Conservation (phyloP, 2,113 vertebrate genomes). For the Phrynosoma platyrhinos region DNA sequence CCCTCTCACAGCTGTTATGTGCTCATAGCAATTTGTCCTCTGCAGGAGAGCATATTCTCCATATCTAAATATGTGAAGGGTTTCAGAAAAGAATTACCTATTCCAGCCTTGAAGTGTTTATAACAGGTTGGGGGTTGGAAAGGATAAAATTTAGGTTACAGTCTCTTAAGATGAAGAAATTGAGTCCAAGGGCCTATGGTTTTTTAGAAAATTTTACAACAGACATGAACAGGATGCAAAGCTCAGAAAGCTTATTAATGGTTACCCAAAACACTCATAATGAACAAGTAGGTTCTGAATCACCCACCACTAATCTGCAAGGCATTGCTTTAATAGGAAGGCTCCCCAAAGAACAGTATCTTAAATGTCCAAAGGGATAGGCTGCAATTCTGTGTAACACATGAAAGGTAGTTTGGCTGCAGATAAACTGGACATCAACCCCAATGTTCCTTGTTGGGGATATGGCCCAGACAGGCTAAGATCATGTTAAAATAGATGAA, state of each 20-base stretch:
- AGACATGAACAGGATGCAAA: neutral
- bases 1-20: neutral
- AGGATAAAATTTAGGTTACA: neutral
- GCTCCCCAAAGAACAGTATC: neutral
- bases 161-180: neutral
- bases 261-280: neutral
- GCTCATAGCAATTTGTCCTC: constrained; percentile 8
- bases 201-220: constrained; percentile 13
- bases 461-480: neutral
- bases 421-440: neutral
- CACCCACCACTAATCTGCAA: neutral
- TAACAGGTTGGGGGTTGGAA: neutral
- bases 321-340: neutral
- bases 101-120: neutral
- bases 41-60: constrained; percentile 39
- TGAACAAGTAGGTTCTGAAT: neutral
- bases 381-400: neutral
- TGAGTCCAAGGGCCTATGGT: neutral
- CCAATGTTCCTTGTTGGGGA: neutral
- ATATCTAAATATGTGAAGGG: constrained; percentile 36
- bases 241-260: neutral
- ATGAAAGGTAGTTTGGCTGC: neutral
- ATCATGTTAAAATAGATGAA: too few relatives aligned
- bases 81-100: neutral
- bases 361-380: neutral